Conservation (phyloP, 2,113 vertebrate species). For the Archocentrus centrarchus region DNA sequence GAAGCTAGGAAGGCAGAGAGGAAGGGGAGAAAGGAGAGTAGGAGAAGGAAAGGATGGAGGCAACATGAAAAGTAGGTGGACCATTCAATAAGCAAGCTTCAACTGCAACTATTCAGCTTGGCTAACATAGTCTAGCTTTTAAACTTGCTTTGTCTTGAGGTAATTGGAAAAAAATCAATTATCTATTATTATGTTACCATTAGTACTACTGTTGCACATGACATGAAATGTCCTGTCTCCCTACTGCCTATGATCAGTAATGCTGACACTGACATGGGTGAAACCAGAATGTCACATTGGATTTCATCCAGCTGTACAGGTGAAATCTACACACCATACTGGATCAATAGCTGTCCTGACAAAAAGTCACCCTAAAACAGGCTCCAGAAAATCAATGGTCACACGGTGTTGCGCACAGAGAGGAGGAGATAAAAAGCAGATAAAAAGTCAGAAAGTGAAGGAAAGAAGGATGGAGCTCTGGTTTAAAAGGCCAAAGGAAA, state of each 20-base stretch:
- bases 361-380: conserved; percentile 48
- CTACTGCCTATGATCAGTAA: conserved; percentile 4
- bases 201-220: conserved; percentile 5
- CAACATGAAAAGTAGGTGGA: not conserved
- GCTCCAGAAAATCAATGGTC: conserved; percentile 33
- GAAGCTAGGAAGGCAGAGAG: not conserved
- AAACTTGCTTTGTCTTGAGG: not conserved
- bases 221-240: conserved; percentile 21
- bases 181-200: not conserved
- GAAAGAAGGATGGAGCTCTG: not conserved
- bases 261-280: conserved; percentile 50
- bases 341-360: conserved; percentile 56
- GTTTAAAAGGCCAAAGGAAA: not conserved
- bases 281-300: conserved; percentile 55
- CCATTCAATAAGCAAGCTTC: not conserved
- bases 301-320: conserved; percentile 65
- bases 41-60: not conserved
- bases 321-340: conserved; percentile 65
- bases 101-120: not conserved
- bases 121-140: not conserved
- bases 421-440: not conserved
- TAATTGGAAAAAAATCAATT: not conserved
- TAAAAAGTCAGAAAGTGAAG: not conserved
- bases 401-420: not conserved
- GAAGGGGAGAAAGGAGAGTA: conserved; percentile 4